A percentile compares a stretch with the other conserved stretches of the same genome.
phyloP scores from a whole-genome alignment of 2,888 invertebrate genomes.

The Drosophila anomalipes region DNA sequence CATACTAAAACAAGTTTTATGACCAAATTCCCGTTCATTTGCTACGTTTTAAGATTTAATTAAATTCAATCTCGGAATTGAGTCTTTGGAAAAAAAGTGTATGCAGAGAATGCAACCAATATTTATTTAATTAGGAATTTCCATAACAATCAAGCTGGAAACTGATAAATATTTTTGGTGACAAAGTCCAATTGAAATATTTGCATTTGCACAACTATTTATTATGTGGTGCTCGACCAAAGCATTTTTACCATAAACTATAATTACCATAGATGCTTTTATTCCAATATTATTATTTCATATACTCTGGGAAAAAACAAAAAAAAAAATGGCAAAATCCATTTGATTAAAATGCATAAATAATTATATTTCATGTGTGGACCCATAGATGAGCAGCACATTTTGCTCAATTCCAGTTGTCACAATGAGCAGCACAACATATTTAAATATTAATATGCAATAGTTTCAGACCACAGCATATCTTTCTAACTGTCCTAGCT shows the following conservation, averaged over 20 bases:
- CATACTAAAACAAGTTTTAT: neutral
- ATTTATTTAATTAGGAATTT: neutral
- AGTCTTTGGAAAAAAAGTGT: neutral
- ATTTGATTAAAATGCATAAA: constrained; percentile 35
- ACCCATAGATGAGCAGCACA: neutral
- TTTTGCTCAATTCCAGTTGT: constrained; percentile 17
- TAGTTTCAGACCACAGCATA: constrained; percentile 14
- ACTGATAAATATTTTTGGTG: neutral
- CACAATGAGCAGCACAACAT: constrained; percentile 13
- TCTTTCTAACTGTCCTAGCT: neutral
- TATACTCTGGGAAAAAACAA: neutral
- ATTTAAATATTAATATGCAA: constrained; percentile 46
- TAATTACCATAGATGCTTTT: neutral
- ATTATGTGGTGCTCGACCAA: neutral
- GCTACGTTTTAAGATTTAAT: neutral
- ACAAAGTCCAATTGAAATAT: constrained; percentile 7
- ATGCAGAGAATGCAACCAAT: neutral
- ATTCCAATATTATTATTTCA: neutral
- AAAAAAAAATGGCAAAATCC: constrained; percentile 1
- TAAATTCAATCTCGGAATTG: neutral
- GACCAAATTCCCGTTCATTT: neutral
- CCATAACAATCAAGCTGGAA: too few relatives aligned
- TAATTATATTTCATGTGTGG: constrained; percentile 27
- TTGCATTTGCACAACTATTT: constrained; percentile 5
- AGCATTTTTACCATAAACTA: neutral